Evolutionary conservation across 2,797 vertebrate species (phyloP), one percentile per base, ranked within the genome.

Genomic region (Karalla daura): DNA sequence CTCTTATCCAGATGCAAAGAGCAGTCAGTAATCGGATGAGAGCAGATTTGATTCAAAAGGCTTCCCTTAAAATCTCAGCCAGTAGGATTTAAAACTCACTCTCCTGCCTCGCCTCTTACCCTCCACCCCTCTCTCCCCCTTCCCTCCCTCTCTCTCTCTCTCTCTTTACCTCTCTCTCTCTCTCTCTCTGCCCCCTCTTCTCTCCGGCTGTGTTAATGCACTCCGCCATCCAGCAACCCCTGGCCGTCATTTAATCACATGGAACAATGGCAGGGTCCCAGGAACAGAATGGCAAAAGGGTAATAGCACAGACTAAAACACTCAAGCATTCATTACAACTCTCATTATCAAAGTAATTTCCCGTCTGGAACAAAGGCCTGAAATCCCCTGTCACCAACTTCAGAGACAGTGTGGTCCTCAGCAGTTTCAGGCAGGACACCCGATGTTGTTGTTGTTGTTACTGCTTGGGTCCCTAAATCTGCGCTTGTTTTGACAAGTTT

Each of bases 1-100:
- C 91, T 88, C 91, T 94, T 92, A 92, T 93, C 93, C 93, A 88
- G 51, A 94, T 94, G 94, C 93, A 78, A 69, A 93, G 89, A 90
- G 90, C 79, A 96, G 94, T 95, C 94, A 91, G 91, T 95, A 94
- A 92, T 93, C 86, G 88, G 90, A 93, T 93, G 90, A 93, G 88
- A 93, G 91, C 91, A 93, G 93, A 93, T 93, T 93, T 93, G 91
- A 93, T 90, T 92, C 93, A 92, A 93, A 93, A 93, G 88, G 89
- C 89, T 84, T 86, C 88, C 76, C 82, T 94, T 92, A 92, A 93
- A 94, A 93, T 92, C 89, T 94, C 90, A 91, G 89, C 87, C 89
- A 85, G 86, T 86, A 75, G 92, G 93, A 93, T 94, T 94, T 95
- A 92, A 92, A 92, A 83, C 88, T 91, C 88, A 88, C 88, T 87